A percentile compares a stretch with the other conserved stretches of the same genome.
These are phyloP conservation scores for Aplysina aerophoba DNA, from an alignment of 37 sponge, comb jelly and placozoan species.

Conservation along the genomic window DNA sequence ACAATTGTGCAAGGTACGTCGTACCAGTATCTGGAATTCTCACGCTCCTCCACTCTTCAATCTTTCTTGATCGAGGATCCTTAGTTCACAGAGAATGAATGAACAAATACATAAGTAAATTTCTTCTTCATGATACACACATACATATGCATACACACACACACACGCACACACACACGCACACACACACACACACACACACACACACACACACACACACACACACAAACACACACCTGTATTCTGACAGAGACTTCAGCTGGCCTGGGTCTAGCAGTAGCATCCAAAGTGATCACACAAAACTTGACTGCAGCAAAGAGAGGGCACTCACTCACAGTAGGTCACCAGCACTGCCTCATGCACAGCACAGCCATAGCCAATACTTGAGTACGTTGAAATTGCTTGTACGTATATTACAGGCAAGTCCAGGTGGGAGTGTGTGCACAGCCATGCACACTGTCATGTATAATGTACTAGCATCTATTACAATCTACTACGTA, in stretches of 20 bases:
- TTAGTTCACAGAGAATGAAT: neutral
- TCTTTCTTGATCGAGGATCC: neutral
- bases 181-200: neutral
- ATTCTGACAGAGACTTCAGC: constrained; percentile 21
- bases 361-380: too few species aligned
- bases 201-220: neutral
- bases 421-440: too few species aligned
- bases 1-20: neutral
- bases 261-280: constrained; percentile 31
- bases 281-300: constrained; percentile 46
- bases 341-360: too few species aligned
- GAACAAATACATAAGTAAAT: too few species aligned
- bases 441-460: too few species aligned
- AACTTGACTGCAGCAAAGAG: constrained; percentile 21
- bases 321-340: too few species aligned
- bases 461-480: too few species aligned
- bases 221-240: neutral
- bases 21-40: neutral
- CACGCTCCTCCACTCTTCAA: neutral
- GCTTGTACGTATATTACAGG: too few species aligned
- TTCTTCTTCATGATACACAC: neutral
- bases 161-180: neutral
- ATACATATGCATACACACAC: neutral
- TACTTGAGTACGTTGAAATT: too few species aligned
- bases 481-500: too few species aligned